Conservation (phyloP, 2,888 invertebrate genomes). For the Therioaphis trifolii region DNA sequence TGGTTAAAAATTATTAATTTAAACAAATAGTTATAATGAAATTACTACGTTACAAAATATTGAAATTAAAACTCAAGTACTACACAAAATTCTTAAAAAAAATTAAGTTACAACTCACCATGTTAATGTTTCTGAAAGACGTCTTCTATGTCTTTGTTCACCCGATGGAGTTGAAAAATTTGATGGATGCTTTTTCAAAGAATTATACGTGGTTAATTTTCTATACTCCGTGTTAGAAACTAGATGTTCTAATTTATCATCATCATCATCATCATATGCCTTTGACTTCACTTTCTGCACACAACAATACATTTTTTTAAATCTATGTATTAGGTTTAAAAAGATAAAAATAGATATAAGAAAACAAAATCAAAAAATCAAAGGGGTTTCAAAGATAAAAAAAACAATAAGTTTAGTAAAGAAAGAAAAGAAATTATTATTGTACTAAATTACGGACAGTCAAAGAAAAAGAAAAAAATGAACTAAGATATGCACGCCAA, state of each 20-base stretch:
- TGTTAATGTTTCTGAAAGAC: slow-evolving; percentile 54
- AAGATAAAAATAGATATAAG: background rate
- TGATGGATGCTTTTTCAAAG: slow-evolving; percentile 61
- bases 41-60: no score
- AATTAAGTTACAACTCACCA: slow-evolving; percentile 23
- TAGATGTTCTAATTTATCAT: slow-evolving; percentile 52
- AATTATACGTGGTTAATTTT: slow-evolving; percentile 53
- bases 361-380: background rate
- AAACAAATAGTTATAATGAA: no score
- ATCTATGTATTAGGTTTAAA: background rate
- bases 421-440: background rate
- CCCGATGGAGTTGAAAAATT: slow-evolving; percentile 41
- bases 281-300: slow-evolving; percentile 58
- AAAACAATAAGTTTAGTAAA: no score
- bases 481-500: background rate
- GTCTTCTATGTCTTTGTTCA: slow-evolving; percentile 56
- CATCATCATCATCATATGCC: slow-evolving; percentile 32
- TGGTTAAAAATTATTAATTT: background rate
- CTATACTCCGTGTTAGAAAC: slow-evolving; percentile 54
- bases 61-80: background rate
- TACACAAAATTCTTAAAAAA: background rate
- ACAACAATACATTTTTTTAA: slow-evolving; percentile 50
- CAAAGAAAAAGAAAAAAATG: no score
- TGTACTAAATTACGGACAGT: slow-evolving; percentile 9
- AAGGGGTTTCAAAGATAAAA: background rate